These are phyloP conservation scores for Tragopan temminckii DNA, from an alignment of 2,797 vertebrate genomes.

Conservation along the genomic window DNA sequence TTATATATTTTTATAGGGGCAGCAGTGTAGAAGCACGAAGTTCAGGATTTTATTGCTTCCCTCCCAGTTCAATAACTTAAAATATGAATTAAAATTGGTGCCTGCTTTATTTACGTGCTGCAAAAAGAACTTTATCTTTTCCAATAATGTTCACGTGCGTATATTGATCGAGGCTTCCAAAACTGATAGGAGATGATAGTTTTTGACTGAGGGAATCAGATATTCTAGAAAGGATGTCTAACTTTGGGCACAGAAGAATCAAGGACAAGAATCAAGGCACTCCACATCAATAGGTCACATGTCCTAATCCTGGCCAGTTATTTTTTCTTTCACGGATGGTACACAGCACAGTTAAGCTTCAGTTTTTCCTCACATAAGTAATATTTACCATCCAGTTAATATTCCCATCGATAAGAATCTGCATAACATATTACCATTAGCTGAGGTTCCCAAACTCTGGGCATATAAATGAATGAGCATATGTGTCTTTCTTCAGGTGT, in stretches of 20 bases:
- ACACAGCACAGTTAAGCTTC: background rate
- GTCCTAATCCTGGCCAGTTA: background rate
- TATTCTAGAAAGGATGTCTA: background rate
- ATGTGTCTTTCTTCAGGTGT: background rate
- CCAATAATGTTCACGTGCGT: background rate
- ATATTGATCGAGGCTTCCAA: background rate
- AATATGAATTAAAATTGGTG: constrained; percentile 48
- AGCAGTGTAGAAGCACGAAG: background rate
- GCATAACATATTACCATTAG: background rate
- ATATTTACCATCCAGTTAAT: background rate
- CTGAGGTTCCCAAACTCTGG: background rate
- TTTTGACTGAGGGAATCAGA: background rate
- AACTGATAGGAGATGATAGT: background rate
- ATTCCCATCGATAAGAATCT: background rate
- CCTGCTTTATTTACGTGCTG: background rate
- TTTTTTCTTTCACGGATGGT: background rate
- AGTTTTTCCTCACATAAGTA: background rate
- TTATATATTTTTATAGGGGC: constrained; percentile 74
- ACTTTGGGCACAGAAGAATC: background rate
- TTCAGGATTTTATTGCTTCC: constrained; percentile 62
- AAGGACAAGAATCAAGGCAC: background rate
- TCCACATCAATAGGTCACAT: background rate
- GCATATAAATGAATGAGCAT: background rate
- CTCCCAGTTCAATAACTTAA: constrained; percentile 33
- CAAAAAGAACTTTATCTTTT: background rate